Conservation (phyloP, 2,113 vertebrate genomes). For the Erpornis zantholeuca region DNA sequence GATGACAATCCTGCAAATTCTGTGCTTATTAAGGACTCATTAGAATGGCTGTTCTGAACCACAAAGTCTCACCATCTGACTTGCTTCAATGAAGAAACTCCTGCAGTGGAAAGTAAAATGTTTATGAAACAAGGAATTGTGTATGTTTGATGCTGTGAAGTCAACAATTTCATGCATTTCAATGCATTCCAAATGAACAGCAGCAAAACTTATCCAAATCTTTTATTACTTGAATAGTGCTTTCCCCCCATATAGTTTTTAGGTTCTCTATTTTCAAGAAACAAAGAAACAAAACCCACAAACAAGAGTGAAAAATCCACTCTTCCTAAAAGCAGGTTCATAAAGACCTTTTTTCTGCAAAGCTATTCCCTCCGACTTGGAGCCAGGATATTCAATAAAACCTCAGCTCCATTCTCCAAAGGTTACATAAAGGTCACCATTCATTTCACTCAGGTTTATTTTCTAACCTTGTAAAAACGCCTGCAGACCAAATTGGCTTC, state of each 20-base stretch:
- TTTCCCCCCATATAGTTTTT: not conserved
- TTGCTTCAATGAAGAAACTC: not conserved
- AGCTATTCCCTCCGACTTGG: not conserved
- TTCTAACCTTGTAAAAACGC: slow-evolving; percentile 54
- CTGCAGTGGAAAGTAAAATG: not conserved
- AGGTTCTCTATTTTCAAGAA: not conserved
- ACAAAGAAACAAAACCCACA: not conserved
- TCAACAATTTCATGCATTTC: not conserved
- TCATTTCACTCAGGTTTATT: slow-evolving; percentile 53
- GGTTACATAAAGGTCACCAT: slow-evolving; percentile 55
- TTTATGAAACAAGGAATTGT: not conserved
- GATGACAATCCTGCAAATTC: not conserved
- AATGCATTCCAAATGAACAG: not conserved
- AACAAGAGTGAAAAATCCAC: not conserved
- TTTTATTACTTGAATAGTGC: not conserved
- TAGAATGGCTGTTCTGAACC: slow-evolving; percentile 1
- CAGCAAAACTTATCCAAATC: not conserved
- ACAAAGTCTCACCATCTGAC: not conserved
- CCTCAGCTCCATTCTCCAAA: slow-evolving; percentile 19
- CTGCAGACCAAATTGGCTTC: slow-evolving; percentile 36
- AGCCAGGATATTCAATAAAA: slow-evolving; percentile 29
- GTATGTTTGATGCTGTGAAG: not conserved
- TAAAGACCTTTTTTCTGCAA: not conserved
- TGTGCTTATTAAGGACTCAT: not conserved
- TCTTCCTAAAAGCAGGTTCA: not conserved